Evolutionary conservation across 2,113 vertebrate genomes (phyloP).

Genomic region (Mormyrus iriodes): DNA sequence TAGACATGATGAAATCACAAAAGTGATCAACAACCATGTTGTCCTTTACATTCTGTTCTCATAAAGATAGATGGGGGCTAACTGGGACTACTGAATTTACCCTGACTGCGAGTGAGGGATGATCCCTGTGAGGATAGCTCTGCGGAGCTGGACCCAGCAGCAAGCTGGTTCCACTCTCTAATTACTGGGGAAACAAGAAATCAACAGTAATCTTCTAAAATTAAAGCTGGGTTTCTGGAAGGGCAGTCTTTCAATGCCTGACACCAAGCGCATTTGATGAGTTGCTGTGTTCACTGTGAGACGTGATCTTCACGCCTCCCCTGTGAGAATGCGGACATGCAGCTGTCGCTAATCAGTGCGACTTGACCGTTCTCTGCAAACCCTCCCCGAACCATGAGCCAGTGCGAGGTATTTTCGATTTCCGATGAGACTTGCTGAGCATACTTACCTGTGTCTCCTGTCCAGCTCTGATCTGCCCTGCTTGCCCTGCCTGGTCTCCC

Average conservation of each 20-base stretch:
- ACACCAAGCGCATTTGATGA: not conserved
- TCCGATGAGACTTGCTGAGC: too few relatives aligned
- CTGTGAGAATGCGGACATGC: too few relatives aligned
- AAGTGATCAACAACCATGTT: not conserved
- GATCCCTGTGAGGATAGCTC: not conserved
- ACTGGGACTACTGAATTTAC: not conserved
- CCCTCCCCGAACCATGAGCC: too few relatives aligned
- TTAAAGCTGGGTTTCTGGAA: constrained; percentile 7
- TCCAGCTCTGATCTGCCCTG: too few relatives aligned
- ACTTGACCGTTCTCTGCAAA: too few relatives aligned
- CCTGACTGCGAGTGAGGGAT: not conserved
- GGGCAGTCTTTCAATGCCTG: not conserved
- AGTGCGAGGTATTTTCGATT: too few relatives aligned
- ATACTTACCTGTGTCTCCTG: too few relatives aligned
- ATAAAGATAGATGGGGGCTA: not conserved
- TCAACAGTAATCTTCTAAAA: constrained; percentile 4
- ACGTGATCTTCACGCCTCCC: too few relatives aligned
- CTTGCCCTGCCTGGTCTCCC: too few relatives aligned
- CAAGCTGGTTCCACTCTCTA: not conserved
- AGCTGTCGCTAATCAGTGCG: too few relatives aligned
- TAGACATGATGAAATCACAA: not conserved
- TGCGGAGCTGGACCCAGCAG: not conserved
- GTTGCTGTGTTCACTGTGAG: not conserved
- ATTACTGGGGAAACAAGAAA: constrained; percentile 5
- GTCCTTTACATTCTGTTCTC: not conserved